Base-by-base conservation (phyloP, 2,113 vertebrate species). In the Spizaetus ornatus region DNA sequence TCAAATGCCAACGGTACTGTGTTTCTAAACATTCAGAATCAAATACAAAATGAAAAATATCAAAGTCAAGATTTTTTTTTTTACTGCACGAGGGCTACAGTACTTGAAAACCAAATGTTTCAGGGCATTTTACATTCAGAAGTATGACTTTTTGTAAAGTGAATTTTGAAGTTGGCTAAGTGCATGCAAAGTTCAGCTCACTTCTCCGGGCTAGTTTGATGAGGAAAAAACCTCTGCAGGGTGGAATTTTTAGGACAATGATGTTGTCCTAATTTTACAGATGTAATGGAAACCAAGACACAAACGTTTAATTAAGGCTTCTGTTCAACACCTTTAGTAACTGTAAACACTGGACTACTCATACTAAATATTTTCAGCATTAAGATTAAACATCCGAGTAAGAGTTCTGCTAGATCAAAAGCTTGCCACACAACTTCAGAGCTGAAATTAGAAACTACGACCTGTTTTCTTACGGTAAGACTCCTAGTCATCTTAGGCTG, bases 1-100 rank as follows among this genome's bases (percentile, higher is more conserved):
- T 43, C 61, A 61, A 52, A 70, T 0, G 1, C 53, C 1, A 0
- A 10, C 5, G 20, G 38, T 34, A 79, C 45, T 31, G 34, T 20
- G 7, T 31, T 71, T 83, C 61, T 32, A 65, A 82, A 50, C 0
- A 3, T 25, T 63, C 31, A 81, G 63, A 83, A 63, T 50, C 11
- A 27, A 85, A 19, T 11, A 84, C 4, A 56, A 88, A 90, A 94
- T 23, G 7, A 83, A 88, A 79, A 88, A 42, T 18, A 56, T 3
- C 17, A 7, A 65, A 72, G 48, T 22, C 21, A 90, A 52, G 32
- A 43, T 40, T 21, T 13, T 19, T 61, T 27, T 27, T 72, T 63
- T 69, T 32, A 52, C 21, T 80, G 43, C 22, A 72, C 0, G 2
- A 84, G 32, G 16, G 13, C 47, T 86, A 67, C 34, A 38, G 67